Conservation (phyloP, 2,797 vertebrate species). For the Tamandua tetradactyla region DNA sequence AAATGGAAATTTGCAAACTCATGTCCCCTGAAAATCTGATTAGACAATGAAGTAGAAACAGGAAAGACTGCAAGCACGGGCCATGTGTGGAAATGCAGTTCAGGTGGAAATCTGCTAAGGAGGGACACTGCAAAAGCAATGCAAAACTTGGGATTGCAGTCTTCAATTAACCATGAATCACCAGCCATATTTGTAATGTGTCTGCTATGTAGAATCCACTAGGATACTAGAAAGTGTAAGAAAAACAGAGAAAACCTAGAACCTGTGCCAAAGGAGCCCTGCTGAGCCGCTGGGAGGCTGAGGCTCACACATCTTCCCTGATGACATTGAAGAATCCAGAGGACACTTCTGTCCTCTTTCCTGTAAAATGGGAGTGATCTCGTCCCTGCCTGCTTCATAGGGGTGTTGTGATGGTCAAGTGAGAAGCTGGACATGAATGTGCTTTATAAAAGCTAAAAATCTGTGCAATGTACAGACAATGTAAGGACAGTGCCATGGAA, state of each 20-base stretch:
- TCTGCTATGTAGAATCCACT: not conserved
- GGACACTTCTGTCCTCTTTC: not conserved
- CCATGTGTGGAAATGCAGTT: not conserved
- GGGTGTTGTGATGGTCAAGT: not conserved
- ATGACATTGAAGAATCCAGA: not conserved
- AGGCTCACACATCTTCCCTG: not conserved
- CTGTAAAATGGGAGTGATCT: not conserved
- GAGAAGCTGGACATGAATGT: not conserved
- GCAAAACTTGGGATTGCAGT: not conserved
- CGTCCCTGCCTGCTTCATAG: not conserved
- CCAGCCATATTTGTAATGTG: not conserved
- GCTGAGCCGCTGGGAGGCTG: not conserved
- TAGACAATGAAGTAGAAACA: not conserved
- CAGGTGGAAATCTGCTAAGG: not conserved
- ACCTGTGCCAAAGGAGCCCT: not conserved
- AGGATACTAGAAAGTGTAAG: not conserved
- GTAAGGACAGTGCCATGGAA: not conserved
- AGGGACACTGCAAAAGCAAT: not conserved
- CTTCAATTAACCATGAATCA: not conserved
- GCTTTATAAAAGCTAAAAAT: not conserved
- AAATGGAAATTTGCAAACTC: not conserved
- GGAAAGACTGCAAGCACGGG: not conserved
- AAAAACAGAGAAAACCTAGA: not conserved
- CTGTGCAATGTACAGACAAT: not conserved
- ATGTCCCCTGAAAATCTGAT: not conserved